phyloP scores from a whole-genome alignment of 2,113 vertebrate genomes.

The Heteronetta atricapilla region DNA sequence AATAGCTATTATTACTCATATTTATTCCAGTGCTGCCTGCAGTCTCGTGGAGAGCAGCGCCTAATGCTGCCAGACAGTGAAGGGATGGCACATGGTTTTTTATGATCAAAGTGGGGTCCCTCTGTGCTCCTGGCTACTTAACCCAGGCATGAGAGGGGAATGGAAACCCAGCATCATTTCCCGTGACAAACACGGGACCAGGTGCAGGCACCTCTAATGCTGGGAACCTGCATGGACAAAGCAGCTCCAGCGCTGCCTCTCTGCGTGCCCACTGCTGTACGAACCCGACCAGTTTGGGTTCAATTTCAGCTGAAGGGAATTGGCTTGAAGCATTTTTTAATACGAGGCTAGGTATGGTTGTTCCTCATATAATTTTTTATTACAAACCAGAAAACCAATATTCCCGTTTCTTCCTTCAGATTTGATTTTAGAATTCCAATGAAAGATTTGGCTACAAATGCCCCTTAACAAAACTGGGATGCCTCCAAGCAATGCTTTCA shows the following conservation, averaged over 20 bases:
- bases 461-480: not conserved
- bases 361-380: not conserved
- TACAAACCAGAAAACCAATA: not conserved
- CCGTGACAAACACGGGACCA: fast-evolving
- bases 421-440: not conserved
- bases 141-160: fast-evolving
- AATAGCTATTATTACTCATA: fast-evolving
- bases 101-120: not conserved
- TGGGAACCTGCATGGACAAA: fast-evolving
- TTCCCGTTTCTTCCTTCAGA: not conserved
- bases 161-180: not conserved
- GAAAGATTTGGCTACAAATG: not conserved
- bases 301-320: not conserved
- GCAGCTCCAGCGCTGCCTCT: fast-evolving
- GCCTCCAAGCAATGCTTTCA: not conserved
- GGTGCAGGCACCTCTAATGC: not conserved
- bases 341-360: not conserved
- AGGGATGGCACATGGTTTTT: fast-evolving
- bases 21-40: not conserved
- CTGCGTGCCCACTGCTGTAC: fast-evolving
- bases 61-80: fast-evolving
- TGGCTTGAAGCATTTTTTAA: not conserved
- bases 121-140: not conserved
- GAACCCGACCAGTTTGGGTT: fast-evolving
- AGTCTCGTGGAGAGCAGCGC: not conserved